Evolutionary conservation across 2,888 invertebrate genomes (phyloP).

Genomic region (Drosophila merina): DNA sequence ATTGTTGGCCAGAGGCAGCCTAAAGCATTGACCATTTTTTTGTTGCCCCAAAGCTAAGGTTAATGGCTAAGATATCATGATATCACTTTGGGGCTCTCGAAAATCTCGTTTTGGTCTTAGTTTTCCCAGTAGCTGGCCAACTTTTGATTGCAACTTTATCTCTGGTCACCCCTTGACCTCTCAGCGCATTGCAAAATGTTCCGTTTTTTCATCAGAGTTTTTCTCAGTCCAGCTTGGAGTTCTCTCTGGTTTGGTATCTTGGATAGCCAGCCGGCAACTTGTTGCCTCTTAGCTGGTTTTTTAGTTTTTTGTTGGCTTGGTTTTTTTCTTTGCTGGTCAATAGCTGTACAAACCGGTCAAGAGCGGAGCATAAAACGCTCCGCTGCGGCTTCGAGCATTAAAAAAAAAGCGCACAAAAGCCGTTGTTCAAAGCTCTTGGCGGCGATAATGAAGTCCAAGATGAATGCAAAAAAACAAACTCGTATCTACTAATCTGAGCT

Average conservation of each 20-base stretch:
- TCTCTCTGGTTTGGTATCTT: conserved; percentile 30
- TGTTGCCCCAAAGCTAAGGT: conserved; percentile 39
- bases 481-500: conserved; percentile 39
- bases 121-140: conserved; percentile 42
- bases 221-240: conserved; percentile 4
- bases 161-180: conserved; percentile 66
- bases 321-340: conserved; percentile 27
- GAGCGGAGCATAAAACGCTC: conserved; percentile 61
- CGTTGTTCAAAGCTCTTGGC: conserved; percentile 46
- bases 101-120: conserved; percentile 20
- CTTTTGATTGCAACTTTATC: conserved; percentile 49
- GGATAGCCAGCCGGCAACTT: conserved; percentile 52
- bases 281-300: conserved; percentile 37
- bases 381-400: conserved; percentile 46
- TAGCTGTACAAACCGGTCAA: conserved; percentile 77
- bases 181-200: conserved; percentile 64
- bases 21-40: conserved; percentile 44
- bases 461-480: conserved; percentile 34
- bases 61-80: conserved; percentile 49
- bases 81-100: conserved; percentile 15
- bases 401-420: conserved; percentile 39
- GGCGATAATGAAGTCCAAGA: conserved; percentile 38
- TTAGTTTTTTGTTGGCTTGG: background rate
- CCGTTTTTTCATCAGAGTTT: conserved; percentile 46
- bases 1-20: conserved; percentile 49